phyloP scores from a whole-genome alignment of 2,888 invertebrate genomes.

The Chaetoderma sp. region DNA sequence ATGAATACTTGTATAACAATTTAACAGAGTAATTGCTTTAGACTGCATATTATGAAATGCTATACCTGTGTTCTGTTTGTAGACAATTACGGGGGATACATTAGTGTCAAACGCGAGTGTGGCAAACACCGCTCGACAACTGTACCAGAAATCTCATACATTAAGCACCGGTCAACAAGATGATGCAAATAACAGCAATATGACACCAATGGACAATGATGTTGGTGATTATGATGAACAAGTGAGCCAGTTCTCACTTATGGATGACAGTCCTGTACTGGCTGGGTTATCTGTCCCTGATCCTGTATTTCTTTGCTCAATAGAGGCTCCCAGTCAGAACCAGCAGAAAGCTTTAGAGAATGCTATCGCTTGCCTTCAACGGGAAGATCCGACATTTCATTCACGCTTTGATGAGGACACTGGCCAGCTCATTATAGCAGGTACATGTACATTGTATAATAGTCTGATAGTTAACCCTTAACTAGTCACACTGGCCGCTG shows the following conservation, averaged over 20 bases:
- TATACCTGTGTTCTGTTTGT: too few species aligned
- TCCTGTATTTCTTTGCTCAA: slow-evolving; percentile 96
- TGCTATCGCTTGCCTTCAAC: slow-evolving; percentile 83
- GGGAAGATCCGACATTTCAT: slow-evolving; percentile 83
- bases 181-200: slow-evolving; percentile 11
- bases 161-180: too few species aligned
- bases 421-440: slow-evolving; percentile 81
- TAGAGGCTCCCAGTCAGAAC: slow-evolving; percentile 88
- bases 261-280: slow-evolving; percentile 50
- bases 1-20: too few species aligned
- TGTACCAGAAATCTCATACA: too few species aligned
- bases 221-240: not conserved
- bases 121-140: slow-evolving; percentile 44
- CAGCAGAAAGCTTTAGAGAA: slow-evolving; percentile 82
- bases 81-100: slow-evolving; percentile 75
- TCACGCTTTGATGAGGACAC: slow-evolving; percentile 78
- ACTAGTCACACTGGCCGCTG: too few species aligned
- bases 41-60: too few species aligned
- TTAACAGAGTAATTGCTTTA: too few species aligned
- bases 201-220: slow-evolving; percentile 11
- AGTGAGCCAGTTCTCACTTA: slow-evolving; percentile 6
- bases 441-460: too few species aligned
- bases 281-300: slow-evolving; percentile 83
- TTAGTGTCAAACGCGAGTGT: slow-evolving; percentile 54
- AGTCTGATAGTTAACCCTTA: too few species aligned